Conservation (phyloP, 2,797 vertebrate genomes). For the Aulostomus chinensis region DNA sequence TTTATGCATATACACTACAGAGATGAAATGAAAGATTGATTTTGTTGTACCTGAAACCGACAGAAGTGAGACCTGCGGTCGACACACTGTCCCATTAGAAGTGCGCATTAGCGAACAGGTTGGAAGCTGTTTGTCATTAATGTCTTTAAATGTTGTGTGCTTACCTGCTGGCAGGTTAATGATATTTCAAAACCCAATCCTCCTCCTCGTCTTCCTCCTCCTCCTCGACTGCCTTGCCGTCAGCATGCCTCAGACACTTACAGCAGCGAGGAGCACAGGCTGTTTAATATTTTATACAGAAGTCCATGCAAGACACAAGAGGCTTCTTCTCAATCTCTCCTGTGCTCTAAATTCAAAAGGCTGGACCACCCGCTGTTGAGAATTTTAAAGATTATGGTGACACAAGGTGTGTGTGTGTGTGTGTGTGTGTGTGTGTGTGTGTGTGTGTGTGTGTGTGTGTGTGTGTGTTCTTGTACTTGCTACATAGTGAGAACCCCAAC, state of each 20-base stretch:
- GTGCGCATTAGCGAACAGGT: not conserved
- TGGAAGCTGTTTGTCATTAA: slow-evolving; percentile 25
- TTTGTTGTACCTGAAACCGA: not conserved
- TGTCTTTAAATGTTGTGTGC: slow-evolving; percentile 35
- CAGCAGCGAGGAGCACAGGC: slow-evolving; percentile 18
- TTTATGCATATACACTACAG: too few species aligned
- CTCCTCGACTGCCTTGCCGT: not conserved
- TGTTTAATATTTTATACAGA: slow-evolving; percentile 64
- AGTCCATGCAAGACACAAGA: slow-evolving; percentile 53
- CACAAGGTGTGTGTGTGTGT: slow-evolving; percentile 3
- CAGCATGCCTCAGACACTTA: slow-evolving; percentile 49
- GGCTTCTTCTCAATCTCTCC: slow-evolving; percentile 9
- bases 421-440: not conserved
- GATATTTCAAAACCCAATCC: slow-evolving; percentile 42
- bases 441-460: not conserved
- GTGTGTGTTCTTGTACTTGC: too few species aligned
- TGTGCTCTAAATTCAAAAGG: slow-evolving; percentile 37
- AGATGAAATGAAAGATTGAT: too few species aligned
- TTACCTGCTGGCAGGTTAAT: slow-evolving; percentile 49
- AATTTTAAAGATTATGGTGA: slow-evolving; percentile 38
- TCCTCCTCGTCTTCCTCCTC: slow-evolving; percentile 9
- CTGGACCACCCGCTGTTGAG: slow-evolving; percentile 24
- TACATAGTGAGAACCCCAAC: too few species aligned
- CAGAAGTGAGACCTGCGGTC: not conserved
- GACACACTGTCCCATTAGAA: not conserved